A percentile compares a stretch with the other conserved stretches of the same genome.
Evolutionary conservation across 2,888 invertebrate species (phyloP).

Genomic region (Limnephilus auricula): DNA sequence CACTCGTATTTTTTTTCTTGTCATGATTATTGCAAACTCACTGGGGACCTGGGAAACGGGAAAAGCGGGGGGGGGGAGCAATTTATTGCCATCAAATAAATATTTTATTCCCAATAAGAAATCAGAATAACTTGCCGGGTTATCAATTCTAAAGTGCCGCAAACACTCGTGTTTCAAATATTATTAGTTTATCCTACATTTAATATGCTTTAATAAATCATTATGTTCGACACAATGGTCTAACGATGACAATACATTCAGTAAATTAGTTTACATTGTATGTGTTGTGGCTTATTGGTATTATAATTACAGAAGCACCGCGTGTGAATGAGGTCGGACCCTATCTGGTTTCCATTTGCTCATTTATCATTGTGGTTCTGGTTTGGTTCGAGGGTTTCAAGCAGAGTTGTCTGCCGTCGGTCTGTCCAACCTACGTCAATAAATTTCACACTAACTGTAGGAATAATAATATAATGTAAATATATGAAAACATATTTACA

Average conservation of each 20-base stretch:
- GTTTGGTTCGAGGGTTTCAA: background rate
- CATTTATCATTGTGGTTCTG: background rate
- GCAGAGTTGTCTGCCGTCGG: too few relatives aligned
- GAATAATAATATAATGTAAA: background rate
- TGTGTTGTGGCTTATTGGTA: background rate
- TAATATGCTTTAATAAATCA: background rate
- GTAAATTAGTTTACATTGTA: background rate
- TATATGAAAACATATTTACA: too few relatives aligned
- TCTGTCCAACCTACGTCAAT: background rate
- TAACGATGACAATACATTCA: background rate
- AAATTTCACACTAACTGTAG: background rate
- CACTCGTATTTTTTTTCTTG: too few relatives aligned
- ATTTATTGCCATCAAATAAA: too few relatives aligned
- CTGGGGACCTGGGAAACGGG: too few relatives aligned
- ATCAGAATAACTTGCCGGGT: too few relatives aligned
- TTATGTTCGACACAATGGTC: background rate
- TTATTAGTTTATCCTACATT: background rate
- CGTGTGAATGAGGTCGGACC: background rate
- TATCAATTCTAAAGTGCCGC: too few relatives aligned
- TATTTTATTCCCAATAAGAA: too few relatives aligned
- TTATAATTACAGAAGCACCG: background rate
- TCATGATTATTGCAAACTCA: too few relatives aligned
- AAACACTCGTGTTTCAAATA: background rate
- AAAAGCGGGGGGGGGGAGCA: too few relatives aligned
- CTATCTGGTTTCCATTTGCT: constrained; percentile 9